Percentiles rank a stretch among this genome's conserved stretches.
phyloP scores from a whole-genome alignment of 2,797 vertebrate genomes.

The Protosalanx chinensis region DNA sequence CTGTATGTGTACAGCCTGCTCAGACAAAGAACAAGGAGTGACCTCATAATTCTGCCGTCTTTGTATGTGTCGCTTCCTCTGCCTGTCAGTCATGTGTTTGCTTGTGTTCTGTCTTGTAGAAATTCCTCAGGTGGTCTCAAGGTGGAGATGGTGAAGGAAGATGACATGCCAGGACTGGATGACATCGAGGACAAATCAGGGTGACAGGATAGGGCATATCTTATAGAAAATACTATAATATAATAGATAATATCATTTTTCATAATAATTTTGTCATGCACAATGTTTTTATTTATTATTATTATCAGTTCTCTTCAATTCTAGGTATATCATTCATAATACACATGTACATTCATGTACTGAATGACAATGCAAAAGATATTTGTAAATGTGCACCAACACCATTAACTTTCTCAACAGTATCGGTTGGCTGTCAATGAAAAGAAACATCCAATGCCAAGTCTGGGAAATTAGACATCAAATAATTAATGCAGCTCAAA shows the following conservation, averaged over 20 bases:
- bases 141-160: neutral
- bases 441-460: slow-evolving; percentile 44
- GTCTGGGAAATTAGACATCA: slow-evolving; percentile 34
- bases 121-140: slow-evolving; percentile 1
- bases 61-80: neutral
- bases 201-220: too few relatives aligned
- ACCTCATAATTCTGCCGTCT: slow-evolving; percentile 7
- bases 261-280: neutral
- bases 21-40: neutral
- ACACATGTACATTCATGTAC: slow-evolving; percentile 2
- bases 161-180: neutral
- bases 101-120: neutral
- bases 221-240: too few relatives aligned
- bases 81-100: neutral
- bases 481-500: slow-evolving; percentile 39
- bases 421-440: slow-evolving; percentile 33
- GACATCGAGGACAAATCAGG: neutral
- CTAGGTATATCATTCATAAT: neutral
- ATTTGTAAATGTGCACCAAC: slow-evolving; percentile 22
- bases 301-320: neutral
- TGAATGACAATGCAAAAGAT: slow-evolving; percentile 1
- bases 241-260: neutral
- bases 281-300: neutral
- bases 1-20: neutral
- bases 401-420: slow-evolving; percentile 35